phyloP scores from a whole-genome alignment of 2,797 vertebrate genomes.

The Catamblyrhynchus diadema region DNA sequence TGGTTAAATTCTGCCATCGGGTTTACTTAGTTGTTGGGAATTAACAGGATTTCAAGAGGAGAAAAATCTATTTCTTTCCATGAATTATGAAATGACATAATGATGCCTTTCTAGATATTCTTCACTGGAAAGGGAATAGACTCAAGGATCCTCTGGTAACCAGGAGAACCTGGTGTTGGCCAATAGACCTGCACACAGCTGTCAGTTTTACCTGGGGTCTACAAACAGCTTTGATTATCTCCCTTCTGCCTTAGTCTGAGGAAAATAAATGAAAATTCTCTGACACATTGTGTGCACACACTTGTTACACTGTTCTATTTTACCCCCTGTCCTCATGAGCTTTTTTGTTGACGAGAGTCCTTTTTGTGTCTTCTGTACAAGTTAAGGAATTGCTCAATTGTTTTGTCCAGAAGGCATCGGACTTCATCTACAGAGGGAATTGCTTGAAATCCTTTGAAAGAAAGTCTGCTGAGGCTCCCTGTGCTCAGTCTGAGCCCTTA shows the following conservation, averaged over 20 bases:
- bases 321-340: neutral
- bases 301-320: neutral
- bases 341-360: neutral
- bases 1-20: neutral
- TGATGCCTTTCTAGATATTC: neutral
- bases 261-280: neutral
- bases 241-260: neutral
- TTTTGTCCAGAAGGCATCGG: neutral
- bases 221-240: neutral
- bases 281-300: no score
- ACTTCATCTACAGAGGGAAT: neutral
- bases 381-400: neutral
- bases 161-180: neutral
- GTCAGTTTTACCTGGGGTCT: neutral
- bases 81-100: neutral
- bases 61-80: neutral
- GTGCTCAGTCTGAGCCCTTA: neutral
- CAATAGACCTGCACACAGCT: neutral
- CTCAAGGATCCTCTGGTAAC: neutral
- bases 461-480: neutral
- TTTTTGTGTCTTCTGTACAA: neutral
- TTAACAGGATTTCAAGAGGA: neutral
- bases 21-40: neutral
- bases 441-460: neutral
- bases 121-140: neutral